Conservation (phyloP, 1,140 invertebrate species). For the Drosophila truncata region DNA sequence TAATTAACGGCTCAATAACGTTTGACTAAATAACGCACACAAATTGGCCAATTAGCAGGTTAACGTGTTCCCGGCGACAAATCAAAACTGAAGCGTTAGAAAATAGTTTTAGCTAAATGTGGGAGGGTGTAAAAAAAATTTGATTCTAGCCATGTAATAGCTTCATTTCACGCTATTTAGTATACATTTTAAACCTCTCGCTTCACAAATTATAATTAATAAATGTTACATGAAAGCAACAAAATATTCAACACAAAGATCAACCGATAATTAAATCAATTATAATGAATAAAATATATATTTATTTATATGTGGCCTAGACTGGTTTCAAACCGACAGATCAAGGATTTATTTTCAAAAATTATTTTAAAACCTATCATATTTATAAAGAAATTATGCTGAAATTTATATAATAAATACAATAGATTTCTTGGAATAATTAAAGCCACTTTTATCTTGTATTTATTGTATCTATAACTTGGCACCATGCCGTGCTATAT, state of each 20-base stretch:
- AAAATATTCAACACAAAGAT: neutral
- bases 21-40: conserved; percentile 39
- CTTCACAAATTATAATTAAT: neutral
- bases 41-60: conserved; percentile 38
- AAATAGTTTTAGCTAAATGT: neutral
- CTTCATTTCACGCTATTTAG: neutral
- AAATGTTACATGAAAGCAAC: neutral
- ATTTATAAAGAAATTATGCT: neutral
- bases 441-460: too few species aligned
- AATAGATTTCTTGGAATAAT: too few species aligned
- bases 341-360: too few species aligned
- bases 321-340: neutral
- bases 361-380: neutral
- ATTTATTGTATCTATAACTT: neutral
- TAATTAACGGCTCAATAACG: conserved; percentile 49
- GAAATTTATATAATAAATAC: too few species aligned
- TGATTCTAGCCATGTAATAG: neutral
- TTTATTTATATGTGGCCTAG: neutral
- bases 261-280: too few species aligned
- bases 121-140: neutral
- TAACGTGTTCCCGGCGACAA: conserved; percentile 17
- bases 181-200: neutral
- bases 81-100: conserved; percentile 4
- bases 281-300: too few species aligned
- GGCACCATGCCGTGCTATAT: too few species aligned